These are phyloP conservation scores for Catocala fraxini DNA, from an alignment of 2,888 invertebrate genomes.

Conservation along the genomic window DNA sequence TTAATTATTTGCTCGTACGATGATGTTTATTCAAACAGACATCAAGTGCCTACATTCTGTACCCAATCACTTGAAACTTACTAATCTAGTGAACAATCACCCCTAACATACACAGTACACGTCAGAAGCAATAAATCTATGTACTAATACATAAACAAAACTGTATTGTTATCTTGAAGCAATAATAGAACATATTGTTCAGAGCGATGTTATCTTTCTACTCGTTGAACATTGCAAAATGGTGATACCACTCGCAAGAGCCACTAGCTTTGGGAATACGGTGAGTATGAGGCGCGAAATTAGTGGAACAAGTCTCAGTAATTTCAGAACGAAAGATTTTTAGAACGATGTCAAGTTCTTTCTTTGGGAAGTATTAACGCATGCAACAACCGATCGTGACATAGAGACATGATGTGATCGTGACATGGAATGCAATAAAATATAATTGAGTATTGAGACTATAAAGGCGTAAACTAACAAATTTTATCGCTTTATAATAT, in stretches of 20 bases:
- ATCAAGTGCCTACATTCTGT: neutral
- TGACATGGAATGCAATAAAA: too few relatives aligned
- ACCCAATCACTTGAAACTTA: conserved; percentile 11
- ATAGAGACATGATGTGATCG: too few relatives aligned
- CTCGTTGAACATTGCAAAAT: conserved; percentile 71
- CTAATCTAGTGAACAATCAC: conserved; percentile 42
- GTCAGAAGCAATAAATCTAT: conserved; percentile 65
- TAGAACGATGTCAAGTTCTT: too few relatives aligned
- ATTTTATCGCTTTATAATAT: too few relatives aligned
- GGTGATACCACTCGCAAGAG: conserved; percentile 66
- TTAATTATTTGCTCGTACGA: too few relatives aligned
- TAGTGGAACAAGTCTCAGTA: conserved; percentile 18
- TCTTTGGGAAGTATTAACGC: too few relatives aligned
- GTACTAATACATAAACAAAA: conserved; percentile 64
- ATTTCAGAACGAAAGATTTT: too few relatives aligned
- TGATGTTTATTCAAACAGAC: neutral
- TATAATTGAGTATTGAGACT: too few relatives aligned
- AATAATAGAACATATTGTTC: conserved; percentile 75
- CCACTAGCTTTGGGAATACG: conserved; percentile 58
- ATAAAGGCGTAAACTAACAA: too few relatives aligned
- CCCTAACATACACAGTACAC: conserved; percentile 57
- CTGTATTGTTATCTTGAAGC: conserved; percentile 57
- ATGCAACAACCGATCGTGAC: too few relatives aligned
- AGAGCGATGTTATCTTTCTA: conserved; percentile 80
- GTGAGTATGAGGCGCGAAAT: conserved; percentile 30